These are phyloP conservation scores for Chloroceryle inda DNA, from an alignment of 2,797 vertebrate species.

Conservation along the genomic window DNA sequence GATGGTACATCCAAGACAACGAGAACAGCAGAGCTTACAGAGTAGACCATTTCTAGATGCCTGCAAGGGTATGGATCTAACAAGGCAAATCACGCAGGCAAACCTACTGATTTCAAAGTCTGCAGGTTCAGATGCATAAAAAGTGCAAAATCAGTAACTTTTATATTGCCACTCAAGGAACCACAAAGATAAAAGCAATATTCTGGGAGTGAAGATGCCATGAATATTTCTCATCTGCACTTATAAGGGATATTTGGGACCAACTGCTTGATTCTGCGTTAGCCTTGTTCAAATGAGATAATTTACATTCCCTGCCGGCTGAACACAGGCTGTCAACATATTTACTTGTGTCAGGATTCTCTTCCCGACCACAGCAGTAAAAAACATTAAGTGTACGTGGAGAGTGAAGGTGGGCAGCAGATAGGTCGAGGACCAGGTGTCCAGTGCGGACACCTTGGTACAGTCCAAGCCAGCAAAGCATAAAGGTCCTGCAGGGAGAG, in stretches of 20 bases:
- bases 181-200: slow-evolving; percentile 73
- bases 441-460: background rate
- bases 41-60: background rate
- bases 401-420: background rate
- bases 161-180: slow-evolving; percentile 70
- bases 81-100: slow-evolving; percentile 48
- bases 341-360: slow-evolving; percentile 43
- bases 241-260: slow-evolving; percentile 69
- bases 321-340: slow-evolving; percentile 50
- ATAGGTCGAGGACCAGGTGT: background rate
- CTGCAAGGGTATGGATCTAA: background rate
- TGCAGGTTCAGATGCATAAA: slow-evolving; percentile 62
- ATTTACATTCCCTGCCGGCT: slow-evolving; percentile 31
- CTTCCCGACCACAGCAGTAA: background rate
- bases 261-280: slow-evolving; percentile 36
- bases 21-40: background rate
- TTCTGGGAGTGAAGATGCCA: slow-evolving; percentile 52
- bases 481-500: background rate
- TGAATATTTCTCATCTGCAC: slow-evolving; percentile 73
- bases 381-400: background rate
- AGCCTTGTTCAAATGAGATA: slow-evolving; percentile 59
- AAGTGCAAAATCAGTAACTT: slow-evolving; percentile 73
- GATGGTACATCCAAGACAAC: background rate
- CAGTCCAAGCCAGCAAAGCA: rapidly evolving
- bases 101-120: slow-evolving; percentile 60